phyloP scores from a whole-genome alignment of 2,113 vertebrate species.

The Phoxinus phoxinus region DNA sequence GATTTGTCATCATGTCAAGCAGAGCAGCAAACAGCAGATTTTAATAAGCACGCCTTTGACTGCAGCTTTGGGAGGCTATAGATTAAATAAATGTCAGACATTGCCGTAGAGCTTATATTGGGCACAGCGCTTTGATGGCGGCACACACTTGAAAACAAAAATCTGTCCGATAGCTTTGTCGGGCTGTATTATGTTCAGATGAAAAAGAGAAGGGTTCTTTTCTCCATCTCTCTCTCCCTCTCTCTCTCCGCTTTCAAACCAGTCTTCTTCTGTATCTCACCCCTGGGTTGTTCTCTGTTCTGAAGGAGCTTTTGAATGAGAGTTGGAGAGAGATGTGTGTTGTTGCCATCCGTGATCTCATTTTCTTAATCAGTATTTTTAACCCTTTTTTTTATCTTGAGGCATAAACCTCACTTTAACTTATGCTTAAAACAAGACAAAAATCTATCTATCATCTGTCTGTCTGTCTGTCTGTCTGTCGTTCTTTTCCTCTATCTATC shows the following conservation, averaged over 20 bases:
- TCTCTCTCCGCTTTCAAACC: slow-evolving; percentile 20
- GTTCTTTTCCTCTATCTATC: too few relatives aligned
- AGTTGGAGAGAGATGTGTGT: slow-evolving; percentile 9
- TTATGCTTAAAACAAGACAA: background rate
- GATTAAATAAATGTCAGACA: slow-evolving; percentile 65
- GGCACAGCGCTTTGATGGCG: slow-evolving; percentile 61
- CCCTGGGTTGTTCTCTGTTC: background rate
- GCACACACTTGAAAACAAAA: slow-evolving; percentile 51
- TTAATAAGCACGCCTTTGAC: slow-evolving; percentile 66
- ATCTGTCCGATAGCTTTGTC: slow-evolving; percentile 62
- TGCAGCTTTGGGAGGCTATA: slow-evolving; percentile 59
- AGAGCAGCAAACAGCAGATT: slow-evolving; percentile 53
- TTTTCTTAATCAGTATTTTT: slow-evolving; percentile 5
- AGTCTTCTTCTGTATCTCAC: background rate
- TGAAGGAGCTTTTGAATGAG: slow-evolving; percentile 15
- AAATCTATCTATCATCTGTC: background rate
- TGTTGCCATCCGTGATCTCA: background rate
- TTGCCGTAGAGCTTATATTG: slow-evolving; percentile 46
- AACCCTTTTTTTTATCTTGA: background rate
- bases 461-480: too few relatives aligned
- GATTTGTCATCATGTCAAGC: slow-evolving; percentile 65
- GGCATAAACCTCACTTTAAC: background rate
- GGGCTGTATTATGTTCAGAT: slow-evolving; percentile 59
- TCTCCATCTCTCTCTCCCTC: slow-evolving; percentile 32
- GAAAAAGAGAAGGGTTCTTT: slow-evolving; percentile 43